These are phyloP conservation scores for Picus viridis DNA, from an alignment of 2,797 vertebrate species.

Conservation along the genomic window DNA sequence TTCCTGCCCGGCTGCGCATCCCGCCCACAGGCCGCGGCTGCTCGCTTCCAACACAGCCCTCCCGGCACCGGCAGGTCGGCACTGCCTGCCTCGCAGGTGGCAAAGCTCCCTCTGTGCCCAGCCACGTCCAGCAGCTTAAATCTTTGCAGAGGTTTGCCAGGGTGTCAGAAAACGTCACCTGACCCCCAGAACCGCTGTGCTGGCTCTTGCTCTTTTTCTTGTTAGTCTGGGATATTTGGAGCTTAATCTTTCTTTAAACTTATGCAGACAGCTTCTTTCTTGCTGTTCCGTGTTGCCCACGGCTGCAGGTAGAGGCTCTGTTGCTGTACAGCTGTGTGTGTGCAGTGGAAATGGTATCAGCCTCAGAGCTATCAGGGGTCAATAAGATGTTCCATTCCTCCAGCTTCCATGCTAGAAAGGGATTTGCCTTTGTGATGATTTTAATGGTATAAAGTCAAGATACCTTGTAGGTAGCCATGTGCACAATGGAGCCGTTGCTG, in stretches of 20 bases:
- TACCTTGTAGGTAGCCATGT: fast-evolving
- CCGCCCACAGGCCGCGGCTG: background rate
- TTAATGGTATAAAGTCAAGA: background rate
- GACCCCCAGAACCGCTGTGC: background rate
- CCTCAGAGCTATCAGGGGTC: background rate
- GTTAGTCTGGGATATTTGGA: background rate
- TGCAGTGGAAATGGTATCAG: fast-evolving
- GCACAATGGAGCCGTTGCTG: fast-evolving
- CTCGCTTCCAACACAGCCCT: fast-evolving
- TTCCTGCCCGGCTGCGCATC: fast-evolving
- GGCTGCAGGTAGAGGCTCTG: fast-evolving
- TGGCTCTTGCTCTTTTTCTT: fast-evolving
- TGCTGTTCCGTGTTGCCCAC: fast-evolving
- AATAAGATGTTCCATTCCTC: background rate
- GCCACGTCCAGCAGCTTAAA: fast-evolving
- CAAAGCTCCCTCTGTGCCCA: fast-evolving
- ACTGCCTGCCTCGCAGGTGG: fast-evolving
- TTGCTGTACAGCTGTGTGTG: fast-evolving
- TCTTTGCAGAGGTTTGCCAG: background rate
- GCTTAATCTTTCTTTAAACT: background rate
- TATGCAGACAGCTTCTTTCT: fast-evolving
- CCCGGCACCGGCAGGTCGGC: background rate
- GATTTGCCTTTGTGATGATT: background rate
- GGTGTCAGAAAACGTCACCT: background rate
- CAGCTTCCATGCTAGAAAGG: background rate